A percentile compares a stretch with the other conserved stretches of the same genome.
These are phyloP conservation scores for Miniopterus natalensis DNA, from an alignment of 2,113 vertebrate genomes.

Conservation along the genomic window DNA sequence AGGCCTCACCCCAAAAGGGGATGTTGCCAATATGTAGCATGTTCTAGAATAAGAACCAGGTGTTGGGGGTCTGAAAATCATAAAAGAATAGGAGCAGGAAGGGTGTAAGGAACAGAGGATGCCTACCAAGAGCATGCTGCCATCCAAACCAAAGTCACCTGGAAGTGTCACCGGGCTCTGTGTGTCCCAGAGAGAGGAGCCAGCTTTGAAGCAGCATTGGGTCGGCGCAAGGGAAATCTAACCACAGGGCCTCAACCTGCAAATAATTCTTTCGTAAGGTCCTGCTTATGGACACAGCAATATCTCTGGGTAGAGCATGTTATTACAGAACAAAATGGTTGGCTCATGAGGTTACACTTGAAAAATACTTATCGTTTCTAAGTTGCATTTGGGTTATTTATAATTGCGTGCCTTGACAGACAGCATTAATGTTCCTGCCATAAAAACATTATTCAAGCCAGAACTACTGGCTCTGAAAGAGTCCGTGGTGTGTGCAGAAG, in stretches of 20 bases:
- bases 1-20: not conserved
- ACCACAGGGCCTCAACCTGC: not conserved
- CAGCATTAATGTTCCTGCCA: slow-evolving; percentile 58
- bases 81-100: not conserved
- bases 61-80: not conserved
- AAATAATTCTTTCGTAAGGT: not conserved
- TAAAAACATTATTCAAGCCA: slow-evolving; percentile 44
- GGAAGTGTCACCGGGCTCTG: not conserved
- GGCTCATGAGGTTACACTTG: slow-evolving; percentile 63
- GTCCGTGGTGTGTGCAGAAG: slow-evolving; percentile 56
- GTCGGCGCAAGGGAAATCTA: not conserved
- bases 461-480: slow-evolving; percentile 45
- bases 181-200: not conserved
- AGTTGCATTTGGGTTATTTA: slow-evolving; percentile 71
- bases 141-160: not conserved
- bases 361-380: slow-evolving; percentile 52
- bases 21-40: not conserved
- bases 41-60: not conserved
- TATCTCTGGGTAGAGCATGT: slow-evolving; percentile 43
- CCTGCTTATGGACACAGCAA: not conserved
- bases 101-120: not conserved
- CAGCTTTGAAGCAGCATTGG: not conserved
- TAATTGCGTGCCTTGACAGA: slow-evolving; percentile 68
- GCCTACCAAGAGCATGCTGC: not conserved
- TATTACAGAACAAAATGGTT: slow-evolving; percentile 21